A percentile compares a stretch with the other conserved stretches of the same genome.
phyloP scores from a whole-genome alignment of 2,888 invertebrate genomes.

The Chrysotoxum bicinctum region DNA sequence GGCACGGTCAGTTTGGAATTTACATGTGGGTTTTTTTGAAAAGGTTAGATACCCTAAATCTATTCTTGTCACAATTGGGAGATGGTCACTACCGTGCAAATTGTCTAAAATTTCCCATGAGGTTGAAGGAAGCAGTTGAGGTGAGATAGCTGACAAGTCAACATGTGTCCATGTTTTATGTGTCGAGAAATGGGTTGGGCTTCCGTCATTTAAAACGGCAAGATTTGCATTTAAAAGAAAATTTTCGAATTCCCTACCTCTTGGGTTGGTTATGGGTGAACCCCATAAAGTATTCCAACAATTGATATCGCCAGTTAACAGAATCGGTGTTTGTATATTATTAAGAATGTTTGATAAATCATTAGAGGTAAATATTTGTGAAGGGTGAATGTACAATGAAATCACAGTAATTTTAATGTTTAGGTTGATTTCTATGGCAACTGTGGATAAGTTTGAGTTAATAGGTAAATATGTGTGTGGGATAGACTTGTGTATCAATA shows the following conservation, averaged over 20 bases:
- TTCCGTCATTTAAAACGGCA: slow-evolving; percentile 9
- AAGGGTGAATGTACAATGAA: no score
- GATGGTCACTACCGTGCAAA: neutral
- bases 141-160: slow-evolving; percentile 42
- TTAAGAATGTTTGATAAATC: no score
- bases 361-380: no score
- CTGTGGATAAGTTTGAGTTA: no score
- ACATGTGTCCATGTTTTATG: slow-evolving; percentile 31
- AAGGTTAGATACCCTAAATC: neutral
- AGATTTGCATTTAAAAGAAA: neutral
- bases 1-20: slow-evolving; percentile 26
- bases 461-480: no score
- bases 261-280: slow-evolving; percentile 6
- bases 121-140: slow-evolving; percentile 8
- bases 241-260: slow-evolving; percentile 8
- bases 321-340: no score
- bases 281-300: slow-evolving; percentile 22
- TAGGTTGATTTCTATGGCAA: no score
- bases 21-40: neutral
- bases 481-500: no score
- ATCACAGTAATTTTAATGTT: no score
- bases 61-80: neutral
- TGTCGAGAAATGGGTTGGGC: slow-evolving; percentile 34
- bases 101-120: neutral
- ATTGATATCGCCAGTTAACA: neutral